Evolutionary conservation across 2,888 invertebrate genomes (phyloP), one percentile per base, ranked within the genome.

Genomic region (Agonopterix heracliana): DNA sequence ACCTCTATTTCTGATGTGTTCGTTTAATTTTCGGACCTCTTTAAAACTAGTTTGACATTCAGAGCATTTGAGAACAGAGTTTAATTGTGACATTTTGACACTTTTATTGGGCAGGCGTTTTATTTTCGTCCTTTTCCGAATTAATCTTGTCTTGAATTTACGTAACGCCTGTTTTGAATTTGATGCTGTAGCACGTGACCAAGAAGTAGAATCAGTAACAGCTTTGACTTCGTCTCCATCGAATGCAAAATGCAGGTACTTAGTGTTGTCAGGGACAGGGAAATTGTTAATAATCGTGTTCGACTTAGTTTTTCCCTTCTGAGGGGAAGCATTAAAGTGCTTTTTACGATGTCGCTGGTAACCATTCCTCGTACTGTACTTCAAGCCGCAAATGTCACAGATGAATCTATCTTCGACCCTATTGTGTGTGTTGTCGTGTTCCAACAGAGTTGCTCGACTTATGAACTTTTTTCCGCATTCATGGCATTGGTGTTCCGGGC

Each of bases 381-480:
- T 71, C 0, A 55, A 50, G 0, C 57, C 62, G 14, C 81, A 81
- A 2, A 60, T 52, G 0, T 53, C 47, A 45, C 81, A 81, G 0
- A 71, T 54, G 46, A 60, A 71, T 46, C 79, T 64, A 52, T 79
- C 71, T 0, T 26, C 40, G 0, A 71, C 50, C 50, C 56, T 69
- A 0, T 70, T 61, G 36, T 81, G 81, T 0, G 60, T 66, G 4
- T 72, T 71, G 2, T 53, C 52, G 41, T 81, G 81, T 42, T 81
- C 81, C 0, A 48, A 11, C 36, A 81, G 63, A 54, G 68, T 67
- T 0, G 55, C 52, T 0, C 50, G 56, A 38, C 59, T 71, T 0
- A 54, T 49, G 10, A 74, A 73, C 8, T 56, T 59, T 36, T 78
- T 81, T 0, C 75, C 81, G 34, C 81, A 81, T 2, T 56, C 51